Base-by-base conservation (phyloP, 2,888 invertebrate species). In the Euplagia quadripunctaria region DNA sequence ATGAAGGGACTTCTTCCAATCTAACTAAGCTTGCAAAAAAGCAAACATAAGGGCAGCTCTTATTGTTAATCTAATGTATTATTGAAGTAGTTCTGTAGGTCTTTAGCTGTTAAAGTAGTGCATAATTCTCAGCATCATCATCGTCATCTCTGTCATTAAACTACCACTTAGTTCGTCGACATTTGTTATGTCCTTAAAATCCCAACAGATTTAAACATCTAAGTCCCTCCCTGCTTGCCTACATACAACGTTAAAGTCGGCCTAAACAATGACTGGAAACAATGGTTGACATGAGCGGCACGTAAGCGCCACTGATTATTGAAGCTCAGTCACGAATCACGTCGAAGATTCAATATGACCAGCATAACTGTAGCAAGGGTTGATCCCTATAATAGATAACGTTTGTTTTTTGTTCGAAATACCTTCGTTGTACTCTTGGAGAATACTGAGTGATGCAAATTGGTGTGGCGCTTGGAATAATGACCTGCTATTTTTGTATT, bases 321-420 rank as follows among this genome's bases (percentile, higher is more conserved):
- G 83, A 78, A 76, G 74, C 72, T 72, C 78, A 73, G 78, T 82
- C 82, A 84, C 81, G 80, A 81, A 74, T 31, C 52, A 52, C 72
- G 55, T 75, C 74, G 73, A 75, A 71, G 64, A 41, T 68, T 73
- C 78, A 76, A 81, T 85, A 80, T 72, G 64, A 70, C 63, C 64
- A 64, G 68, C 52, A 42, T 46, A 51, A 58, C 58, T 20, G 64
- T 51, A 52, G 61, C 65, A 49, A 74, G 68, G 68, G 46, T 71
- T 63, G 74, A 74, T 74, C 42, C 46, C 64, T 71, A 71, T 74
- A 67, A 68, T 17, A 61, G 68, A 74, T 74, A 71, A 46, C 11
- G 63, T 63, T 68, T 68, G 68, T 67, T 68, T 71, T 61, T 63
- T 67, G 52, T 69, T 66, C 42, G 52, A 67, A 49, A 64, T 71